Base-by-base conservation (phyloP, 2,113 vertebrate species). In the Noturus placidus region DNA sequence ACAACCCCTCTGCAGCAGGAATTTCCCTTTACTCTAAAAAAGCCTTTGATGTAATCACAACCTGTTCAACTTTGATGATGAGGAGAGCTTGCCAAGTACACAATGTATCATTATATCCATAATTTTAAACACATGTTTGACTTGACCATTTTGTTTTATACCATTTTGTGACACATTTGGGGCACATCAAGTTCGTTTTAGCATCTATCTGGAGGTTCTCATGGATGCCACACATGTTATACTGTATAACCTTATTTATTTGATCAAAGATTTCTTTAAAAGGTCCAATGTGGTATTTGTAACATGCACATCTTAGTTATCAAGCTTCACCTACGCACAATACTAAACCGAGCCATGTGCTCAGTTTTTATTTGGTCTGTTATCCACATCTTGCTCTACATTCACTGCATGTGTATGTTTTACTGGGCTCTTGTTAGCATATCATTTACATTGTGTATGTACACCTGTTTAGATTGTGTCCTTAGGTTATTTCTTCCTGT, bases 1-100 rank as follows among this genome's bases (percentile, higher is more conserved):
- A 79, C 88, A 81, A 76, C 27, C 76, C 56, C 72, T 83, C 63
- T 33, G n/a, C 56, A 17, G 5, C 77, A 83, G 15, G 78, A 86
- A 86, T 89, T 84, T 86, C 72, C 82, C 11, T 35, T 84, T 30
- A 52, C 30, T 30, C 15, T 59, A 38, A 85, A 54, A 84, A 57
- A 42, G 35, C 52, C 46, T 59, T 3, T 59, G 19, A 30, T 82
- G n/a, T 78, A 78, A 80, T 65, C 30, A 74, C 27, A 76, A 87
- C 33, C 69, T 80, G 70, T 7, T 46, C 33, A 33, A 46, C 50
- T 67, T 74, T 81, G 14, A 85, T 38, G 17, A 25, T 57, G 83
- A 35, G 56, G 61, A 14, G 22, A 20, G 8, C 20, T 56, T 33
- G 1, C 30, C 83, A 35, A 76, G 20, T n/a, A 50, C 11, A 27